Conservation (phyloP, 2,113 vertebrate genomes). For the Scomber japonicus region DNA sequence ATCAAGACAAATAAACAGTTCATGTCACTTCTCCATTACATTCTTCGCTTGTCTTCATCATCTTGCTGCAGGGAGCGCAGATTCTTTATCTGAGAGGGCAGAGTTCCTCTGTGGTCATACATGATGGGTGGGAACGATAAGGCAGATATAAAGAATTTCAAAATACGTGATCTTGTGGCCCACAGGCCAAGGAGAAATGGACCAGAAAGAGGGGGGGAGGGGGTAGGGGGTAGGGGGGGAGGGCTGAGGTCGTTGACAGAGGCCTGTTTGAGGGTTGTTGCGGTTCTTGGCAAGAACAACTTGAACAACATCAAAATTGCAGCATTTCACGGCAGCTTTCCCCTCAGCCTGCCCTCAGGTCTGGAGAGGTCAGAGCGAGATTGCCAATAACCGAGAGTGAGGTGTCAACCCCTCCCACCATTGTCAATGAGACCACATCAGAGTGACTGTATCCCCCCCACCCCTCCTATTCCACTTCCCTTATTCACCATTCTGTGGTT, state of each 20-base stretch:
- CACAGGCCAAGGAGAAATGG: constrained; percentile 23
- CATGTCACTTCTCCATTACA: neutral
- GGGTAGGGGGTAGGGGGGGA: neutral
- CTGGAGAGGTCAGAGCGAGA: constrained; percentile 64
- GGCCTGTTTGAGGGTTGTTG: constrained; percentile 67
- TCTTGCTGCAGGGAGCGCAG: neutral
- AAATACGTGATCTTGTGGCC: constrained; percentile 20
- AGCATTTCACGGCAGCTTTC: constrained; percentile 55
- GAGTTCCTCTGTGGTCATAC: constrained; percentile 42
- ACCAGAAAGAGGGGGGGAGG: neutral
- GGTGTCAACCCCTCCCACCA: constrained; percentile 81
- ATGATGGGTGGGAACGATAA: constrained; percentile 55
- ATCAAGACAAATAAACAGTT: constrained; percentile 19
- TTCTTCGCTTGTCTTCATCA: constrained; percentile 14
- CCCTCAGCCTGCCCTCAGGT: constrained; percentile 48
- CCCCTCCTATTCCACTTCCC: constrained; percentile 55
- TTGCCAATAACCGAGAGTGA: constrained; percentile 69
- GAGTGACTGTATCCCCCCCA: constrained; percentile 36
- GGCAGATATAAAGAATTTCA: constrained; percentile 14
- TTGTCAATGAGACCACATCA: constrained; percentile 71
- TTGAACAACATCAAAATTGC: constrained; percentile 69
- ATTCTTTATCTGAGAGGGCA: constrained; percentile 13
- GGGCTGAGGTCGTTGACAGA: constrained; percentile 35
- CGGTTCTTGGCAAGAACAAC: constrained; percentile 70
- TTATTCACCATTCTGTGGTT: constrained; percentile 56